Conservation (phyloP, 2,888 invertebrate genomes). For the Drosophila anomelani region DNA sequence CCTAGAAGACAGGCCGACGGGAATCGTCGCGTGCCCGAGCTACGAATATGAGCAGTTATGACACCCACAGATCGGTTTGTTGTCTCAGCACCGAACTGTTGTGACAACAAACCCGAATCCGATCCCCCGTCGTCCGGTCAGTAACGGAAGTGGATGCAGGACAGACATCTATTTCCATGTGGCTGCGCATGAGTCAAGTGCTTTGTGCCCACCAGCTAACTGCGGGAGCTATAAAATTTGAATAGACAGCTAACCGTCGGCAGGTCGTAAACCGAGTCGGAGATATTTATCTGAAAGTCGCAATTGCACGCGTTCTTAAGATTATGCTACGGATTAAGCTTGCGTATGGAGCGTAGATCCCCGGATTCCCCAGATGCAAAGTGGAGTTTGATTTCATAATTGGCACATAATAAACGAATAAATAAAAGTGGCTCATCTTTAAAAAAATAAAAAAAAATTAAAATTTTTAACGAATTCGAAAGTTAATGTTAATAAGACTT, state of each 20-base stretch:
- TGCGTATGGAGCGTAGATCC: constrained; percentile 49
- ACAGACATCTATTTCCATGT: constrained; percentile 43
- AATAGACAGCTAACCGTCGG: constrained; percentile 37
- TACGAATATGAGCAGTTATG: constrained; percentile 58
- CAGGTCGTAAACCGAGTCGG: constrained; percentile 54
- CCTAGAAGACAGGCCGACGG: constrained; percentile 14
- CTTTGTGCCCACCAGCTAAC: constrained; percentile 53
- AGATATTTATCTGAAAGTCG: constrained; percentile 43
- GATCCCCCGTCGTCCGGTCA: constrained; percentile 35
- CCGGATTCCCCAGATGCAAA: not conserved
- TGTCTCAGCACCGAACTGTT: constrained; percentile 48
- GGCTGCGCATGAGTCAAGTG: constrained; percentile 72
- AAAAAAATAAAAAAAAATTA: too few relatives aligned
- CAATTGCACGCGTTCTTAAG: constrained; percentile 65
- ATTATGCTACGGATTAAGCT: constrained; percentile 33
- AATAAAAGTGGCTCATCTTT: too few relatives aligned
- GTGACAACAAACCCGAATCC: constrained; percentile 65
- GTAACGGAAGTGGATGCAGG: constrained; percentile 64
- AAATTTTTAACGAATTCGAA: too few relatives aligned
- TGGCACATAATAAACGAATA: too few relatives aligned
- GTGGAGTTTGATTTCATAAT: constrained; percentile 14
- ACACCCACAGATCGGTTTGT: constrained; percentile 66
- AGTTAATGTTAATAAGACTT: too few relatives aligned
- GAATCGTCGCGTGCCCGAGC: constrained; percentile 62
- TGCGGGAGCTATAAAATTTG: constrained; percentile 42